Percentiles rank a stretch among this genome's conserved stretches.
These are phyloP conservation scores for Xenopus laevis DNA, from an alignment of 2,113 vertebrate species.

Conservation along the genomic window DNA sequence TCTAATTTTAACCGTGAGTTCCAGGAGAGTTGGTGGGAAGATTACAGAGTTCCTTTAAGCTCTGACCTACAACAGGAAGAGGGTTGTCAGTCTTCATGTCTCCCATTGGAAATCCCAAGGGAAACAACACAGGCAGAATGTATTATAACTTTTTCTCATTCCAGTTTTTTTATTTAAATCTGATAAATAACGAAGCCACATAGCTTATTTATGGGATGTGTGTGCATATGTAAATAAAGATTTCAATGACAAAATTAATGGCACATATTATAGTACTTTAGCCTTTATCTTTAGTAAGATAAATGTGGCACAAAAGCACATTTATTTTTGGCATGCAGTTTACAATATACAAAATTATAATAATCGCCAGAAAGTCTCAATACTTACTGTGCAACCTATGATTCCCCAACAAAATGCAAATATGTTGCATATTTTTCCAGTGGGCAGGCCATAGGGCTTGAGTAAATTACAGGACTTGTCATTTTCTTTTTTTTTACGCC, in stretches of 20 bases:
- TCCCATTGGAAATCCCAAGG: conserved; percentile 76
- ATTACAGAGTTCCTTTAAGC: conserved; percentile 84
- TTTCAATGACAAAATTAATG: background rate
- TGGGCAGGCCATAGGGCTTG: too few species aligned
- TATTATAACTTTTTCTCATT: conserved; percentile 86
- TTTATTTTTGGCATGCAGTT: background rate
- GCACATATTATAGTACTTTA: background rate
- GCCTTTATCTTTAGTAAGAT: background rate
- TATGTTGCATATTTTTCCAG: too few species aligned
- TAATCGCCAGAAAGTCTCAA: too few species aligned
- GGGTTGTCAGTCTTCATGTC: conserved; percentile 76
- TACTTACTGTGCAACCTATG: too few species aligned
- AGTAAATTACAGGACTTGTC: too few species aligned
- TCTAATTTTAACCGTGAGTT: conserved; percentile 81
- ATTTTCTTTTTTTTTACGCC: too few species aligned
- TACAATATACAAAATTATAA: too few species aligned
- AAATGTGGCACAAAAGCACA: background rate
- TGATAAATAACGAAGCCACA: conserved; percentile 23
- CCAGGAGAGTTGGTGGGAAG: conserved; percentile 90
- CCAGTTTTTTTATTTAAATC: conserved; percentile 66
- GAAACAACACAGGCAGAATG: conserved; percentile 84
- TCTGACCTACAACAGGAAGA: conserved; percentile 91
- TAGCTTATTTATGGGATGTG: background rate
- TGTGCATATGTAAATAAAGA: conserved; percentile 8
- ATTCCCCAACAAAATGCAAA: too few species aligned